These are phyloP conservation scores for Paradoxurus hermaphroditus DNA, from an alignment of 2,113 vertebrate species.

Conservation along the genomic window DNA sequence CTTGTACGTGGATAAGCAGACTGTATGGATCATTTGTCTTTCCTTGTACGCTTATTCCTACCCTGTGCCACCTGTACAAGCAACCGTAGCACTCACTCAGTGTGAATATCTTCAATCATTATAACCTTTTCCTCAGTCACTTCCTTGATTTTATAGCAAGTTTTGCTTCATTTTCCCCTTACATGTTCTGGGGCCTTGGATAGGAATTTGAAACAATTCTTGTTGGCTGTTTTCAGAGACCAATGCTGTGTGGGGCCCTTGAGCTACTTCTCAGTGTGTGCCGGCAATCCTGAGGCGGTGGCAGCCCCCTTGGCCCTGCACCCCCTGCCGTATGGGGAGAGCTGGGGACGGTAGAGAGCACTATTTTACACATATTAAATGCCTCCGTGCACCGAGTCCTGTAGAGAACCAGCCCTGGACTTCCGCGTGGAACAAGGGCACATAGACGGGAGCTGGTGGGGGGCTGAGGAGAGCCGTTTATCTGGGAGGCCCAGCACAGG, in stretches of 20 bases:
- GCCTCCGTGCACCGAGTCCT: background rate
- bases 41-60: background rate
- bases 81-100: background rate
- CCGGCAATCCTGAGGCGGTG: background rate
- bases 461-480: background rate
- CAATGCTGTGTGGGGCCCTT: background rate
- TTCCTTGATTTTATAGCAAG: slow-evolving; percentile 31
- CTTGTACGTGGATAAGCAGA: slow-evolving; percentile 36
- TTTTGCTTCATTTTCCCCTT: background rate
- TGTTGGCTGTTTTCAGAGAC: background rate
- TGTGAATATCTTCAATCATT: slow-evolving; percentile 38
- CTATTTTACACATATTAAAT: background rate
- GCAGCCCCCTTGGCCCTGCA: background rate
- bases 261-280: background rate
- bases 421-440: slow-evolving; percentile 9
- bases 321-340: background rate
- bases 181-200: background rate
- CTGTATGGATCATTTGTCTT: slow-evolving; percentile 58
- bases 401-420: background rate
- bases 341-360: background rate
- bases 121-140: slow-evolving; percentile 11
- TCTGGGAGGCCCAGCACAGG: background rate
- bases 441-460: slow-evolving; percentile 8
- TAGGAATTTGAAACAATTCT: background rate
- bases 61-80: slow-evolving; percentile 59